phyloP scores from a whole-genome alignment of 2,113 vertebrate genomes.

The Rhadina sibilatrix region DNA sequence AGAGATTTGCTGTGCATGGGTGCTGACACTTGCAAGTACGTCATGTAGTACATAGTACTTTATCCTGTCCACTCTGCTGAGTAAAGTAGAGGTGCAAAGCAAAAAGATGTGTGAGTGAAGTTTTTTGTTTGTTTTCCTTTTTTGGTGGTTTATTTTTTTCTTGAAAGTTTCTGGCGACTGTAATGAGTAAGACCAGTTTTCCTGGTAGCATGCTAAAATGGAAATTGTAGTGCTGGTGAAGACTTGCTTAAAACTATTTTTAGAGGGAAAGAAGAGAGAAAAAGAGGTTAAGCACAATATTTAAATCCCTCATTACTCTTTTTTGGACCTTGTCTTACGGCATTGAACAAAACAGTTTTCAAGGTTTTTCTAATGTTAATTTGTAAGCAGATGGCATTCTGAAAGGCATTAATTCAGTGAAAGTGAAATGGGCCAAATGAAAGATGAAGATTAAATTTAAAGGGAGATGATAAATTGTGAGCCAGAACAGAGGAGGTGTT shows the following conservation, averaged over 20 bases:
- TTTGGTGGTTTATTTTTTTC: not conserved
- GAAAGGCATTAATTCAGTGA: not conserved
- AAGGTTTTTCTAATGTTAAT: not conserved
- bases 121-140: not conserved
- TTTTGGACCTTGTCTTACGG: not conserved
- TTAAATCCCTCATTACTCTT: not conserved
- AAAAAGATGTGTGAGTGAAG: not conserved
- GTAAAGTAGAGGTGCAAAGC: not conserved
- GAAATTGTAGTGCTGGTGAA: not conserved
- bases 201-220: not conserved
- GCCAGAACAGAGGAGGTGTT: not conserved
- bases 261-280: not conserved
- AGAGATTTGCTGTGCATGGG: not conserved
- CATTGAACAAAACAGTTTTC: not conserved
- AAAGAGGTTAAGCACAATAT: not conserved
- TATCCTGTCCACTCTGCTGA: not conserved
- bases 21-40: not conserved
- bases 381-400: not conserved
- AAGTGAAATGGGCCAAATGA: not conserved
- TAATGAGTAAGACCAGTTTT: not conserved
- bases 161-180: not conserved
- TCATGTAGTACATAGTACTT: not conserved
- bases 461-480: not conserved
- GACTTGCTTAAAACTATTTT: not conserved
- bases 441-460: not conserved